phyloP scores from a whole-genome alignment of 2,113 vertebrate genomes.

The Zingel zingel region DNA sequence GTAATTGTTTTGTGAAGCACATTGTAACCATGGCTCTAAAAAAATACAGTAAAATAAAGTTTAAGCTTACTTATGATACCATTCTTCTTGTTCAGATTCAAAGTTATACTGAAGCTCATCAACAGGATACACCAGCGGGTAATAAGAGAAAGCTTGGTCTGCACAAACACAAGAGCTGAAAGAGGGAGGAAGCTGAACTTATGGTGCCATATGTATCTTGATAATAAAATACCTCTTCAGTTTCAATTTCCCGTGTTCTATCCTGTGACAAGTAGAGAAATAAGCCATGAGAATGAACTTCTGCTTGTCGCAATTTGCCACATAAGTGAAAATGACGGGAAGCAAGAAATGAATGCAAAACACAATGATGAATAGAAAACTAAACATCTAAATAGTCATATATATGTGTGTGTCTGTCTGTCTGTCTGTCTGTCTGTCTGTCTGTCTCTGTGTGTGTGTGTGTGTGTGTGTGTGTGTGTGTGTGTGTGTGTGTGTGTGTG shows the following conservation, averaged over 20 bases:
- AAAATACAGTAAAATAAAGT: neutral
- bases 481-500: no score
- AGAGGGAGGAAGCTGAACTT: constrained; percentile 7
- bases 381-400: constrained; percentile 15
- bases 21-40: neutral
- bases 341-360: constrained; percentile 3
- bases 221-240: constrained; percentile 19
- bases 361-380: neutral
- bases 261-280: constrained; percentile 5
- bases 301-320: neutral
- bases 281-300: neutral
- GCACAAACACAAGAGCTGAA: neutral
- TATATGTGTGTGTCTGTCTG: no score
- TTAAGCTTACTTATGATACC: neutral
- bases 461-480: no score
- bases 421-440: no score
- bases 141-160: neutral
- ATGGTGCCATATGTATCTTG: neutral
- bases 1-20: neutral
- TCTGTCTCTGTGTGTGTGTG: no score
- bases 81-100: neutral
- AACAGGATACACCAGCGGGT: neutral
- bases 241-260: constrained; percentile 1
- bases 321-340: constrained; percentile 20
- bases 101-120: neutral